Percentiles rank a stretch among this genome's conserved stretches.
phyloP scores from a whole-genome alignment of 1,140 invertebrate species.

The Meloidogyne exigua region DNA sequence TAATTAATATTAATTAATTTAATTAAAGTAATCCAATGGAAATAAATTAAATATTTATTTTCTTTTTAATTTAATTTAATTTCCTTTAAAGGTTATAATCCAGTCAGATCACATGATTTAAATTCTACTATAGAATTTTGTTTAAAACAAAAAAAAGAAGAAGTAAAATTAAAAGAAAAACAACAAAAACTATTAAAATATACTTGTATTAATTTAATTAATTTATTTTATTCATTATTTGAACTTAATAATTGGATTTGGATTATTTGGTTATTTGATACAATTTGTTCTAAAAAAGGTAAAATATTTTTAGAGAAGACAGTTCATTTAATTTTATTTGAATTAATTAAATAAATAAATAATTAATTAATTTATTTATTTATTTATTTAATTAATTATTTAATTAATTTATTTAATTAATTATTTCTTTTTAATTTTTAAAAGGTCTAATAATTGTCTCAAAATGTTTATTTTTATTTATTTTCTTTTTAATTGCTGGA shows the following conservation, averaged over 20 bases:
- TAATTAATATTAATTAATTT: conserved; percentile 18
- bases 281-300: background rate
- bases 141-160: background rate
- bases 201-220: too few relatives aligned
- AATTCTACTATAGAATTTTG: conserved; percentile 1
- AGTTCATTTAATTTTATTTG: too few relatives aligned
- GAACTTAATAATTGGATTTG: background rate
- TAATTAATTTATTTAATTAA: too few relatives aligned
- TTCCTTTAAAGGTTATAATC: conserved; percentile 14
- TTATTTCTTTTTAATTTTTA: background rate
- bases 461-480: background rate
- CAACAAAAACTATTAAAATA: background rate
- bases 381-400: too few relatives aligned
- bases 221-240: background rate
- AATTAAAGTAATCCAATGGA: too few relatives aligned
- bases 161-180: background rate
- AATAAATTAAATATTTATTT: too few relatives aligned
- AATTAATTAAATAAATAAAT: too few relatives aligned
- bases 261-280: background rate
- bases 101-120: background rate
- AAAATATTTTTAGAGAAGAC: background rate
- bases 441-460: background rate
- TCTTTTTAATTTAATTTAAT: too few relatives aligned
- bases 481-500: background rate
- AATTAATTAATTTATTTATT: too few relatives aligned